Evolutionary conservation across 2,888 invertebrate genomes (phyloP), one percentile per base, ranked within the genome.

Genomic region (Lathronympha strigana): DNA sequence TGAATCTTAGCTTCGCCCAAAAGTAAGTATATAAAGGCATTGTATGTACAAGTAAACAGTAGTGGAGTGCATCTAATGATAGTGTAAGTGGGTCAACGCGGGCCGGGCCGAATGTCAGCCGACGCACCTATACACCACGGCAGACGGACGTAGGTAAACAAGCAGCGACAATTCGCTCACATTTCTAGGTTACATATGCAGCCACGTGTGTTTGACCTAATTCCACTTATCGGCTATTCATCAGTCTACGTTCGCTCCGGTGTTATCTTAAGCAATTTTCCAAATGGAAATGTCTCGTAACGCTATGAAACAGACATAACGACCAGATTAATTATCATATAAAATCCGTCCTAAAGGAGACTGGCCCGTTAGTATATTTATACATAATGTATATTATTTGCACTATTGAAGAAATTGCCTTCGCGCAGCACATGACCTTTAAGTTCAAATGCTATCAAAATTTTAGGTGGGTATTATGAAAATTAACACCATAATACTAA

Each of bases 131-230:
- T 45, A 33, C 69, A 69, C 23, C 47, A 63, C 68, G 55, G 33
- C 43, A 66, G 61, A 64, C 40, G 19, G 45, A 67, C 63, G 61
- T 69, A 71, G 72, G 74, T 79, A 76, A 77, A 78, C 79, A 78
- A 76, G 77, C 72, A 72, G 74, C 72, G 72, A 75, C 77, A 74
- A 76, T 76, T 74, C 70, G 71, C 74, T 73, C 69, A 71, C 67
- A 61, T 68, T 71, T 72, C 69, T 76, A 70, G 71, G 74, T 74
- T 75, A 72, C 74, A 71, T 69, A 72, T 74, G 76, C 73, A 73
- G 68, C 73, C 67, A 73, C 70, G 73, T 76, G 71, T 73, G 75
- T 76, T 74, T 73, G 73, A 78, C 77, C 78, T 70, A 77, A 77
- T 79, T 76, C 72, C 73, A 73, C 67, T 69, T 72, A 69, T 75